Conservation (phyloP, 37 sponge, comb jelly and placozoan genomes). For the Agelas oroides region DNA sequence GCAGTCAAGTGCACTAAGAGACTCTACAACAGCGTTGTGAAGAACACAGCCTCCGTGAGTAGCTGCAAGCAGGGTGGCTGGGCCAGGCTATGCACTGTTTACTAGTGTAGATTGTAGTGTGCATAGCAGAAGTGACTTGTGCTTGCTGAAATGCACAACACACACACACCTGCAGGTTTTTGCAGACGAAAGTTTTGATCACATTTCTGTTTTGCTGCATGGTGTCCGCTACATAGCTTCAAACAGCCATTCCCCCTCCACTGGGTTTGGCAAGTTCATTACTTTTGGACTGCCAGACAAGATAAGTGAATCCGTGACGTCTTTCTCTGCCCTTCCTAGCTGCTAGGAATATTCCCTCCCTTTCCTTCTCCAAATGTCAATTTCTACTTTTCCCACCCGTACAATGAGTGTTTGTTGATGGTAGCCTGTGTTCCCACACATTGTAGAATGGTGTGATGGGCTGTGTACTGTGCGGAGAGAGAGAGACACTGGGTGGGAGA, state of each 20-base stretch:
- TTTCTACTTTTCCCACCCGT: too few species aligned
- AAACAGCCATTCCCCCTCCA: not conserved
- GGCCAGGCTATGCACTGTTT: too few species aligned
- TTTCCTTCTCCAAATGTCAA: too few species aligned
- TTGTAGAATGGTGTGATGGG: slow-evolving; percentile 2
- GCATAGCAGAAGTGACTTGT: too few species aligned
- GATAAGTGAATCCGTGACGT: slow-evolving; percentile 13
- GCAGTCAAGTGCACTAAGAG: slow-evolving; percentile 50
- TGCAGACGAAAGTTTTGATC: too few species aligned
- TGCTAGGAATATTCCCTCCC: too few species aligned
- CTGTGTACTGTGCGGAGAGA: not conserved
- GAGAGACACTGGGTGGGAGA: not conserved
- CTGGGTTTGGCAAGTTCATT: slow-evolving; percentile 17
- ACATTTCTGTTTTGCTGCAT: slow-evolving; percentile 2
- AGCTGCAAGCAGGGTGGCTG: too few species aligned
- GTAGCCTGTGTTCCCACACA: not conserved
- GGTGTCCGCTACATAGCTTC: slow-evolving; percentile 42
- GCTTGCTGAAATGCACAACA: too few species aligned
- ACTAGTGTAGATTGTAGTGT: not conserved
- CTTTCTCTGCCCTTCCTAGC: too few species aligned
- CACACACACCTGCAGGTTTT: not conserved
- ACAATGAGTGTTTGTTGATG: too few species aligned
- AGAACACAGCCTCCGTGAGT: slow-evolving; percentile 21
- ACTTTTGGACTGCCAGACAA: slow-evolving; percentile 34
- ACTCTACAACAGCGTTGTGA: slow-evolving; percentile 24